Evolutionary conservation across 2,888 invertebrate genomes (phyloP), one percentile per base, ranked within the genome.

Genomic region (Slavum lentiscoides): DNA sequence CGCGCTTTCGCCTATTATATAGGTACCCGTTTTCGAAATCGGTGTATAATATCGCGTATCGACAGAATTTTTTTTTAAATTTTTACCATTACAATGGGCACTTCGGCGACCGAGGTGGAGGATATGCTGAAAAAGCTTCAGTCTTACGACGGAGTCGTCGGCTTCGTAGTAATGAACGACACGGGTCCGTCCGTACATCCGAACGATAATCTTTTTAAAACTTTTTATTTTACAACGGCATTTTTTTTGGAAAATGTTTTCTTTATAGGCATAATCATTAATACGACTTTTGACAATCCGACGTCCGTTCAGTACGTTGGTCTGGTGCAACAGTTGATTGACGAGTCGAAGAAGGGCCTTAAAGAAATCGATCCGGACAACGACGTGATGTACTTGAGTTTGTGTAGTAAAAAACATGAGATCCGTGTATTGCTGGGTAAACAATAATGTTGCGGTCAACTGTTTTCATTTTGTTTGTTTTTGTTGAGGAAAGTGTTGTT

Each of bases 361-460:
- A 88, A 97, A 83, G 98, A 98, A 86, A 88, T 98, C 85, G 98
- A 98, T 87, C 95, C 97, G 13, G 91, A 93, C 0, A 97, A 98
- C 87, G 98, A 98, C 86, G 88, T 98, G 80, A 96, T 95, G 49
- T 98, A 98, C 86, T 88, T 98, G 37, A 90, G 98, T 82, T 92
- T 98, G 82, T 90, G 97, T 84, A 97, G 97, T 82, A 96, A 95
- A 88, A 98, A 95, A 86, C 95, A 96, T 87, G 98, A 98, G 89
- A 95, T 98, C 83, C 95, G 98, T 94, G 94, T 98, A 11, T 97
- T 98, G 7, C 11, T 49, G 13, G 49, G 49, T 49, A 49, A 49
- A 3, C 30, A 30, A 30, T 13, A 49, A 11, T 49, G 3, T 49
- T 13, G 13, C 13, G 15, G 49, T 49, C 13, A 1, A 13, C 3